A percentile compares a stretch with the other conserved stretches of the same genome.
These are phyloP conservation scores for Agelastica alni DNA, from an alignment of 2,888 invertebrate species.

Conservation along the genomic window DNA sequence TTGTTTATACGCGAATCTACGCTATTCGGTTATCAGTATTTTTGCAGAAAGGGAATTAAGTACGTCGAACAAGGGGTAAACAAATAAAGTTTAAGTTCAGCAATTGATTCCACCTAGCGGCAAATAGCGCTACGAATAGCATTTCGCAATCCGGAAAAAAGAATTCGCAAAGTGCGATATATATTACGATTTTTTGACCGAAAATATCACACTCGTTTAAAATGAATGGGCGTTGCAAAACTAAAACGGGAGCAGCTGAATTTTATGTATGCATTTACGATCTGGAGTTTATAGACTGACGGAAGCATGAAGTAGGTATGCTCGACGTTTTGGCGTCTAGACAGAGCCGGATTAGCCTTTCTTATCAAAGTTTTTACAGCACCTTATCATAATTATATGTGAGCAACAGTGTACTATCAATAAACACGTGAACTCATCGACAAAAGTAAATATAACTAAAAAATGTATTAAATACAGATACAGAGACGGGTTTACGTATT, in stretches of 20 bases:
- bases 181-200: no score
- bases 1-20: slow-evolving; percentile 40
- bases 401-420: no score
- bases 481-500: no score
- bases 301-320: slow-evolving; percentile 21
- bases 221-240: no score
- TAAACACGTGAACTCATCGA: no score
- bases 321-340: slow-evolving; percentile 17
- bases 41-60: not conserved
- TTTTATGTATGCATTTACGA: slow-evolving; percentile 1
- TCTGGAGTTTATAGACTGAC: slow-evolving; percentile 23
- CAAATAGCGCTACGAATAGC: slow-evolving; percentile 13
- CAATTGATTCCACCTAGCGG: slow-evolving; percentile 20
- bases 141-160: not conserved
- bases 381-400: no score
- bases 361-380: slow-evolving; percentile 8
- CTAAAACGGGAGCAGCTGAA: not conserved
- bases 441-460: no score
- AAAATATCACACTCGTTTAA: no score
- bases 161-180: not conserved
- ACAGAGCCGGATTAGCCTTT: slow-evolving; percentile 18
- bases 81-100: not conserved
- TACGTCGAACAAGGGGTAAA: not conserved
- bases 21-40: slow-evolving; percentile 15
- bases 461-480: no score